Percentiles rank a stretch among this genome's conserved stretches.
Conservation (phyloP, 2,888 invertebrate genomes). For the Drosophila anceps region DNA sequence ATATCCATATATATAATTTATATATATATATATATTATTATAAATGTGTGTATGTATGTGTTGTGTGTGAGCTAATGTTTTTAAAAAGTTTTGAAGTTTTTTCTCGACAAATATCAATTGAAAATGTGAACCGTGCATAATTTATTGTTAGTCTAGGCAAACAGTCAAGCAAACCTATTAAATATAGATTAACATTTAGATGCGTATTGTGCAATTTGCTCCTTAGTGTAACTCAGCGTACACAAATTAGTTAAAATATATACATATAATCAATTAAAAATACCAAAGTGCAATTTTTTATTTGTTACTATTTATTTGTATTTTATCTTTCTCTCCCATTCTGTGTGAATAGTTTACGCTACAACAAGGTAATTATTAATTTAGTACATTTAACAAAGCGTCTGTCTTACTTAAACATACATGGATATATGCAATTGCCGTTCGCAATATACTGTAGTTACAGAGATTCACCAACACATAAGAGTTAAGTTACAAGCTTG, state of each 20-base stretch:
- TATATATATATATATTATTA: constrained; percentile 36
- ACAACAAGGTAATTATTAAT: constrained; percentile 45
- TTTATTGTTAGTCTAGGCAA: constrained; percentile 79
- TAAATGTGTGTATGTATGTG: constrained; percentile 28
- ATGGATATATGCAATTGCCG: constrained; percentile 13
- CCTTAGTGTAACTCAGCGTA: constrained; percentile 48
- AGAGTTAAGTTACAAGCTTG: constrained; percentile 63
- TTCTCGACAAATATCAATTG: constrained; percentile 64
- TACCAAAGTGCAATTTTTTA: background rate
- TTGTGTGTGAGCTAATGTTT: constrained; percentile 44
- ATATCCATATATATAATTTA: constrained; percentile 28
- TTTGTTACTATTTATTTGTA: constrained; percentile 17
- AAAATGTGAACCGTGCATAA: constrained; percentile 48
- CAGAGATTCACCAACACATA: constrained; percentile 29
- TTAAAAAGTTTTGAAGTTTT: constrained; percentile 40
- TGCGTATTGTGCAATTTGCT: constrained; percentile 69
- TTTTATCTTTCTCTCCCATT: background rate
- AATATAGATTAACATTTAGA: constrained; percentile 21
- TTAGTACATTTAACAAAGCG: constrained; percentile 33
- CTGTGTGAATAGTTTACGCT: constrained; percentile 21
- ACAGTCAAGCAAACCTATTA: constrained; percentile 59
- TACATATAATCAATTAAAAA: constrained; percentile 33
- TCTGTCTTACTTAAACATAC: constrained; percentile 9
- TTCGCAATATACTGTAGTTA: constrained; percentile 12
- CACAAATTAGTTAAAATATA: constrained; percentile 59